Evolutionary conservation across 2,797 vertebrate genomes (phyloP), one percentile per base, ranked within the genome.

Genomic region (Loris lydekkerianus): DNA sequence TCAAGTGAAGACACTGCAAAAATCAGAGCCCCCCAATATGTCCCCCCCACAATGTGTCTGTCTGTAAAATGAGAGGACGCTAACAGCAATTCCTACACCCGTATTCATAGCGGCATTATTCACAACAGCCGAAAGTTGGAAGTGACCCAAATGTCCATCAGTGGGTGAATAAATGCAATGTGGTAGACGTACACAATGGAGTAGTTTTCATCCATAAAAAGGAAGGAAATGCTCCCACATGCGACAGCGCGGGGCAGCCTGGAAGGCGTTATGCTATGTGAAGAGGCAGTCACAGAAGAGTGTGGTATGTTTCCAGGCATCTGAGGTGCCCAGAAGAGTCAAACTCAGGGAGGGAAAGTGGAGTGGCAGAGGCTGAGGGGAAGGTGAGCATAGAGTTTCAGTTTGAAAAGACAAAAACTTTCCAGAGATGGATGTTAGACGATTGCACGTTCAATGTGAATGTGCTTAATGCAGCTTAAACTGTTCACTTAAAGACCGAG

Each of bases 21-120:
- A 95, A 94, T 91, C 93, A 91, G 10, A 69, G 78, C 46, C 76
- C 69, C 65, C 67, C 67, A 10, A 3, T 34, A 2, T 17, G 0
- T 40, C 78, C 40, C 43, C 43, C 10, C 69, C 49, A 58, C 56
- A 91, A 53, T 4, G n/a, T 23, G 10, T 15, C 4, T 2, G 14
- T 97, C 86, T 93, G 91, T 69, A 88, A 92, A 97, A 95, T 87
- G 58, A 94, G 67, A 92, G 86, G 53, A 40, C 29, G 43, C 25
- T 29, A 75, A 77, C 0, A 23, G 14, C 10, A 31, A 70, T 21
- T 9, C 73, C 31, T 3, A 70, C 20, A 37, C 0, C 9, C 40
- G 34, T 21, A 53, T 31, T 53, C 82, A 34, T 0, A 18, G 21
- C 20, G 15, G 53, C 29, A 8, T 21, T 43, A 40, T 37, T 89